These are phyloP conservation scores for Thecophora atra DNA, from an alignment of 2,888 invertebrate genomes.

Conservation along the genomic window DNA sequence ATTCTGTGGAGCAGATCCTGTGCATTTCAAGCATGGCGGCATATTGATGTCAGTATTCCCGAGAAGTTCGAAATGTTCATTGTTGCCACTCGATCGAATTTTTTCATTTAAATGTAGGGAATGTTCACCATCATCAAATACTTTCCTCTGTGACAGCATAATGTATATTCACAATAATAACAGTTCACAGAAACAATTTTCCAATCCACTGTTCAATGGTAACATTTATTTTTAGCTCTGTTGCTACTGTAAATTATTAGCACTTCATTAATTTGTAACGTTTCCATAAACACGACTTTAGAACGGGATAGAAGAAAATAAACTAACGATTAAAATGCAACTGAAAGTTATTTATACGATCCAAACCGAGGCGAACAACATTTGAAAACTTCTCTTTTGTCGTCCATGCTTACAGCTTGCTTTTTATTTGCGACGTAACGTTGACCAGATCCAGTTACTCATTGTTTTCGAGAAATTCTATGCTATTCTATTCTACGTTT, in stretches of 20 bases:
- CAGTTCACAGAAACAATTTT: no score
- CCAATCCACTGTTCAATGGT: no score
- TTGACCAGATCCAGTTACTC: conserved; percentile 5
- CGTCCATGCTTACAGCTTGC: neutral
- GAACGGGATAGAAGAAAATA: neutral
- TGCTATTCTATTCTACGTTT: no score
- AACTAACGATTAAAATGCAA: conserved; percentile 58
- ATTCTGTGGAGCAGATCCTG: conserved; percentile 44
- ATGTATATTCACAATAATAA: no score
- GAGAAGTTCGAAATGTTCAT: conserved; percentile 1
- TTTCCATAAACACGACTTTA: neutral
- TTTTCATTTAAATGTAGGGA: conserved; percentile 56
- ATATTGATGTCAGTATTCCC: conserved; percentile 18
- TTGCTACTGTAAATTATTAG: neutral
- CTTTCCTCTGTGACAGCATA: conserved; percentile 52
- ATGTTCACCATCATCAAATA: conserved; percentile 45
- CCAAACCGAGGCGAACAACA: conserved; percentile 64
- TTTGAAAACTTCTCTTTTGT: conserved; percentile 3
- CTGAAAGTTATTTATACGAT: conserved; percentile 64
- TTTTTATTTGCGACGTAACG: conserved; percentile 3
- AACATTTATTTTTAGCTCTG: no score
- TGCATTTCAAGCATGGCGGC: conserved; percentile 58
- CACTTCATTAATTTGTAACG: neutral
- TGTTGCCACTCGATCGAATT: neutral
- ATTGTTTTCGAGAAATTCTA: neutral